Conservation (phyloP, 1,140 invertebrate species). For the Batillaria attramentaria region DNA sequence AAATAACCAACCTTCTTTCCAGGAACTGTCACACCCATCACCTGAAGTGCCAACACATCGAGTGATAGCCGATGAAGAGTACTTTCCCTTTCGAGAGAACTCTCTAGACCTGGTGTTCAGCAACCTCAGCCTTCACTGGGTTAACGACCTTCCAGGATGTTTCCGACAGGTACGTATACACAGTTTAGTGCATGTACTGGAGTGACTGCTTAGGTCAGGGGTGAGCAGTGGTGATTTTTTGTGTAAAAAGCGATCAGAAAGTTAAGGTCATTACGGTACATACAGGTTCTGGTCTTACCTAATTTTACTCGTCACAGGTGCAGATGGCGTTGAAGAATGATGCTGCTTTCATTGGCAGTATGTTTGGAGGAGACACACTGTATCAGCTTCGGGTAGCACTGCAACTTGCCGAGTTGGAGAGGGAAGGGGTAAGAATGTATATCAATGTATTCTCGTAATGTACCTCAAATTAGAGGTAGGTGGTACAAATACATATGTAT, state of each 20-base stretch:
- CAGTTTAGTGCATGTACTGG: too few species aligned
- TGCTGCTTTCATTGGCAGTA: constrained; percentile 92
- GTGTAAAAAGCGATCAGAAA: background rate
- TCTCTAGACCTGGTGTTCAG: constrained; percentile 88
- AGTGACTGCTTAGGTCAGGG: background rate
- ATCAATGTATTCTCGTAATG: too few species aligned
- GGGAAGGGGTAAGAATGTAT: constrained; percentile 84
- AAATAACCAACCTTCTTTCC: constrained; percentile 34
- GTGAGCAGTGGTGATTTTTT: background rate
- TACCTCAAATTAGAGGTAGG: background rate
- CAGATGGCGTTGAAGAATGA: constrained; percentile 84
- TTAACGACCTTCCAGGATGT: constrained; percentile 94
- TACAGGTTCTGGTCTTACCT: constrained; percentile 13
- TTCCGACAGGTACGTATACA: constrained; percentile 75
- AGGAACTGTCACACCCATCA: constrained; percentile 58
- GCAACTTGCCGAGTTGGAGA: constrained; percentile 94
- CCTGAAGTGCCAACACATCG: constrained; percentile 69
- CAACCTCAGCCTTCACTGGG: constrained; percentile 91
- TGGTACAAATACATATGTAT: background rate
- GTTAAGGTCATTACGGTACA: background rate
- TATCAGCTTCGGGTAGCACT: constrained; percentile 92
- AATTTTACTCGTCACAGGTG: constrained; percentile 61
- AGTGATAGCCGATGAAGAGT: constrained; percentile 89
- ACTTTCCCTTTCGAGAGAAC: constrained; percentile 83
- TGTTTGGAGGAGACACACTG: constrained; percentile 97